Evolutionary conservation across 2,797 vertebrate species (phyloP), one percentile per base, ranked within the genome.

Genomic region (Enteromius unitaeniatus): DNA sequence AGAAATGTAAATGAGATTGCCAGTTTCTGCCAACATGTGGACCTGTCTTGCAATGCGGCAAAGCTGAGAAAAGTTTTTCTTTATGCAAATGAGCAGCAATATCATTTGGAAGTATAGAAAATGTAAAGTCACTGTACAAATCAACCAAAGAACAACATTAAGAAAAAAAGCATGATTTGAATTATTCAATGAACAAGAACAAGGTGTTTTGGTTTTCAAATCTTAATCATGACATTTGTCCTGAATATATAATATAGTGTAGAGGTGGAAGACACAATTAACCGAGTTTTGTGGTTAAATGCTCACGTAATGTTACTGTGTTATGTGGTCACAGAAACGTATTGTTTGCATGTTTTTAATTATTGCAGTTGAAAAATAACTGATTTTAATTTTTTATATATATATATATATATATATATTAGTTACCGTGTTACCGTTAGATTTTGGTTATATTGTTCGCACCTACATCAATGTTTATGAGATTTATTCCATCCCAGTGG

Each of bases 1-100:
- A 72, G 47, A 72, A 72, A 74, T 34, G 28, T 53, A 53, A 74
- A 74, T 21, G 17, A 51, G 47, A 73, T 17, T 67, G 64, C 28
- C 15, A 0, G 31, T 37, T 67, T 67, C 31, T 67, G 31, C 17
- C 17, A 37, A 31, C 6, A 67, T 65, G 15, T 65, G 7, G 45
- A 6, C 45, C 26, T 74, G 28, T n/a, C 9, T 28, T 53, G 17
- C 47, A 51, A 51, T 6, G 10, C 9, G 6, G n/a, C 9, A 53
- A 53, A 11, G 28, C 10, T 51, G 6, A 72, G 14, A 72, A 26
- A 19, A 13, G 26, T 21, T 51, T 21, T 10, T 49, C 15, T 21
- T 13, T 31, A 21, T 34, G 47, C 23, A 34, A 73, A 34, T 19
- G 15, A 72, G 23, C 70, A 26, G 42, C 26, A 42, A 49, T 6